phyloP scores from a whole-genome alignment of 1,140 invertebrate species.

The Aphidius gifuensis region DNA sequence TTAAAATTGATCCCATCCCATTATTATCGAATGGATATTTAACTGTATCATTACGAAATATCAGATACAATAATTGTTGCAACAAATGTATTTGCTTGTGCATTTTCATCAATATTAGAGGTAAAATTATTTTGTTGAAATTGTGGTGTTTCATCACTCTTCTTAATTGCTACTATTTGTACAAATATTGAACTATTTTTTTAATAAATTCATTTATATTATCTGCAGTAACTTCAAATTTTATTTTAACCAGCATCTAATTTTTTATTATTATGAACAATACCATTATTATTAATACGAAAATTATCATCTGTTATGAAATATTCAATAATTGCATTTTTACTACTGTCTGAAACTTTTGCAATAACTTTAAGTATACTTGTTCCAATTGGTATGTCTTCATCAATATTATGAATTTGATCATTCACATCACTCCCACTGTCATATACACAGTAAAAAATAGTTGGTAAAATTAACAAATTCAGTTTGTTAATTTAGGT shows the following conservation, averaged over 20 bases:
- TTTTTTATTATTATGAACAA: conserved; percentile 90
- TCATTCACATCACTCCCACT: no score
- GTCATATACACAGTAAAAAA: no score
- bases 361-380: conserved; percentile 90
- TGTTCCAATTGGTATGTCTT: conserved; percentile 87
- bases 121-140: conserved; percentile 95
- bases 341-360: conserved; percentile 86
- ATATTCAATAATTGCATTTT: conserved; percentile 92
- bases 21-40: conserved; percentile 90
- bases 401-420: conserved; percentile 91
- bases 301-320: conserved; percentile 90
- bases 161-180: conserved; percentile 91
- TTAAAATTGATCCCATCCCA: conserved; percentile 85
- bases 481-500: no score
- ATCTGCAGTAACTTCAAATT: conserved; percentile 86
- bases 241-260: conserved; percentile 94
- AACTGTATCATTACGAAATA: conserved; percentile 92
- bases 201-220: conserved; percentile 76
- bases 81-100: conserved; percentile 87
- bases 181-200: conserved; percentile 88
- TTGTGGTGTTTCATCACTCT: conserved; percentile 94
- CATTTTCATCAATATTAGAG: conserved; percentile 93
- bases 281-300: conserved; percentile 84
- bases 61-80: conserved; percentile 93
- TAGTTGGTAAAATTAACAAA: no score